Evolutionary conservation across 2,113 vertebrate species (phyloP).

Genomic region (Microcebus griseorufus): DNA sequence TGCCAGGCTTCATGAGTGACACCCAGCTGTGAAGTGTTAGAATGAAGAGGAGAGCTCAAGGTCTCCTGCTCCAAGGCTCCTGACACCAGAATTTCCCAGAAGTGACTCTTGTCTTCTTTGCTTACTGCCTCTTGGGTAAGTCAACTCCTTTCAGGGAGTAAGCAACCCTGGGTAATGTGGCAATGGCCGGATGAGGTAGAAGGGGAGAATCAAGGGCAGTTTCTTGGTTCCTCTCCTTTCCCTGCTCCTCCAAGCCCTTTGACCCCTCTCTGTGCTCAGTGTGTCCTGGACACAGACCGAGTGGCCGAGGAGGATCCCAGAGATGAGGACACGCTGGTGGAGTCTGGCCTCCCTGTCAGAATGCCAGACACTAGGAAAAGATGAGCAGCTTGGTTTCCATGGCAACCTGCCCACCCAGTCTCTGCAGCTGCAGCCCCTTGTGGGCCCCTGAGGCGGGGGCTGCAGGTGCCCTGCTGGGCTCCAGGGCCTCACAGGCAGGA

Average conservation of each 20-base stretch:
- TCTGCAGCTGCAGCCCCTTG: constrained; percentile 42
- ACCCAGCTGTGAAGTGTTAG: neutral
- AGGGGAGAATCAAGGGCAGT: neutral
- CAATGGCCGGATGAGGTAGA: neutral
- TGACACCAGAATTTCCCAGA: neutral
- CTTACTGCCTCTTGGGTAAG: neutral
- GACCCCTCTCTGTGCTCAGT: neutral
- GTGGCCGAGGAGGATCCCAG: neutral
- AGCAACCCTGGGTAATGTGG: neutral
- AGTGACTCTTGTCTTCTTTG: neutral
- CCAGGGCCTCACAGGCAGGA: neutral
- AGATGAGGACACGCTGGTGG: neutral
- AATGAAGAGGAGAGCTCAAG: neutral
- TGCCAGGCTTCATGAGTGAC: neutral
- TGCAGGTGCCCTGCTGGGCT: neutral
- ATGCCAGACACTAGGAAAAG: constrained; percentile 27
- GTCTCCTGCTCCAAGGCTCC: neutral
- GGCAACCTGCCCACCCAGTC: constrained; percentile 58
- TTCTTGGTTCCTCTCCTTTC: neutral
- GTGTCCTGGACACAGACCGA: neutral
- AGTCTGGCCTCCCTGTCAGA: constrained; percentile 30
- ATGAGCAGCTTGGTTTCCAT: constrained; percentile 58
- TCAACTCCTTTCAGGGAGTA: neutral
- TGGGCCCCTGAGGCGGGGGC: neutral
- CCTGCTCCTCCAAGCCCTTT: neutral